These are phyloP conservation scores for Scartelaos histophorus DNA, from an alignment of 2,113 vertebrate species.

Conservation along the genomic window DNA sequence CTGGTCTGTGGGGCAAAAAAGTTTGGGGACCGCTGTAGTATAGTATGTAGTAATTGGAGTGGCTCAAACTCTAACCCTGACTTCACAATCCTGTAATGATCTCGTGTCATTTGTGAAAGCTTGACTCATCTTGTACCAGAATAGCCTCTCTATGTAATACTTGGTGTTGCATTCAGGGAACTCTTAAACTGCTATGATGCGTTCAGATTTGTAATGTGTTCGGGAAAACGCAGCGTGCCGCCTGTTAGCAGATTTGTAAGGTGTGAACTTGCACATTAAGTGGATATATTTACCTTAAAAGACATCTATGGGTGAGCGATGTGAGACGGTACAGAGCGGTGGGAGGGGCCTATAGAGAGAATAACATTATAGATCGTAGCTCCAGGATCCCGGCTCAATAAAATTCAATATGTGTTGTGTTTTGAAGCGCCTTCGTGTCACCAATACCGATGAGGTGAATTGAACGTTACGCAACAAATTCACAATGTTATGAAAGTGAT, in stretches of 20 bases:
- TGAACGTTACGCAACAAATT: neutral
- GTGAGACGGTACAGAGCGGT: slow-evolving; percentile 17
- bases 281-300: neutral
- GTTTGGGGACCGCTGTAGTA: too few species aligned
- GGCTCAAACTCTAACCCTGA: neutral
- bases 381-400: slow-evolving; percentile 33
- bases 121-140: slow-evolving; percentile 15
- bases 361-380: slow-evolving; percentile 30
- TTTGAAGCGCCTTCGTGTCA: neutral
- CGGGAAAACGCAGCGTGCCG: slow-evolving; percentile 31
- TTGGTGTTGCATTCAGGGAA: slow-evolving; percentile 57
- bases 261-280: slow-evolving; percentile 24
- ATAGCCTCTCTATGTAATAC: slow-evolving; percentile 21
- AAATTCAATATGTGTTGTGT: neutral
- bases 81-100: neutral
- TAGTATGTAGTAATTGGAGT: too few species aligned
- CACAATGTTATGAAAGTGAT: neutral
- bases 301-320: neutral
- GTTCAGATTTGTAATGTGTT: slow-evolving; percentile 33
- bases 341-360: neutral
- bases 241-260: slow-evolving; percentile 38
- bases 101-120: neutral
- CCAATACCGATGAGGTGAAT: neutral
- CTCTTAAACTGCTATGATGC: slow-evolving; percentile 46
- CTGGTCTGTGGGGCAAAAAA: too few species aligned